Evolutionary conservation across 1,140 invertebrate genomes (phyloP).

Genomic region (Bombus picipes): DNA sequence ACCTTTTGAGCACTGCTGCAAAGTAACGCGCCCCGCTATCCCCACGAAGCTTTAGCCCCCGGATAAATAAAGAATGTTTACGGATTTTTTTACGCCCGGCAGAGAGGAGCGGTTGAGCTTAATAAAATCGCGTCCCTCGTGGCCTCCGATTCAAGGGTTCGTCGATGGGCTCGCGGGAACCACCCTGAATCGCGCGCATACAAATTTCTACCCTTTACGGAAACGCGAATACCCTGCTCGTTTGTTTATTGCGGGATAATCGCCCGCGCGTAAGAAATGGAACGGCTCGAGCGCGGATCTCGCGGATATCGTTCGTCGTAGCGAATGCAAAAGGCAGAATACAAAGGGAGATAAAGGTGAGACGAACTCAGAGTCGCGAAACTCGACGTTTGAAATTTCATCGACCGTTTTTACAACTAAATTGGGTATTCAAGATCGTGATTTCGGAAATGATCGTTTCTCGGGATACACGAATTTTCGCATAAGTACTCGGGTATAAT

Average conservation of each 20-base stretch:
- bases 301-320: background rate
- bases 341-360: background rate
- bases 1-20: constrained; percentile 61
- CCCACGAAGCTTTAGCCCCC: constrained; percentile 30
- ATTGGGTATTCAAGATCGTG: background rate
- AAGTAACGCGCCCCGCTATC: constrained; percentile 51
- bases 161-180: constrained; percentile 13
- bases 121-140: constrained; percentile 23
- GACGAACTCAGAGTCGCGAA: background rate
- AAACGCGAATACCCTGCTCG: background rate
- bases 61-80: constrained; percentile 56
- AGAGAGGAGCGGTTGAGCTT: constrained; percentile 17
- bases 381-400: too few species aligned
- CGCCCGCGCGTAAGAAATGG: background rate
- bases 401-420: too few species aligned
- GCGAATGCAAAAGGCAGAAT: background rate
- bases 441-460: background rate
- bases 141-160: constrained; percentile 24
- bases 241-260: background rate
- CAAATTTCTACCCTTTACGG: background rate
- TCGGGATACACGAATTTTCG: too few species aligned
- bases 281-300: background rate
- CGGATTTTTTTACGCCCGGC: constrained; percentile 34
- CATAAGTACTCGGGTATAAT: background rate
- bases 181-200: background rate